Base-by-base conservation (phyloP, 2,113 vertebrate species). In the Carollia perspicillata region DNA sequence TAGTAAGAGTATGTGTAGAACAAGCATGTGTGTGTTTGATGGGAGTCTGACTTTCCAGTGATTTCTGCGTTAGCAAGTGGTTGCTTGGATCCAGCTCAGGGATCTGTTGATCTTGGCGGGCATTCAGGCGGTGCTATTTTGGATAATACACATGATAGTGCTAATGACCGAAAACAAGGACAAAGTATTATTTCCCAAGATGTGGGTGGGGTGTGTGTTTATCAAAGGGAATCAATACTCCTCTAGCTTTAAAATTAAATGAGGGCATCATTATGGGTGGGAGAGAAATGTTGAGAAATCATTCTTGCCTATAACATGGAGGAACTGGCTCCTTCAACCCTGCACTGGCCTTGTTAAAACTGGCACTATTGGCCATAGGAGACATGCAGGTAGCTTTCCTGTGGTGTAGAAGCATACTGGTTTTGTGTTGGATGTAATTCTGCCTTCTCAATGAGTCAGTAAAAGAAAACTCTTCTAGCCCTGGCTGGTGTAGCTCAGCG, bases 211-310 rank as follows among this genome's bases (percentile, higher is more conserved):
- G 33, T 28, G 23, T 53, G 2, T 87, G 49, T 83, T 68, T 92
- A 74, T 35, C 69, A 55, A 66, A 42, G 12, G 30, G n/a, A 80
- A 69, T 80, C n/a, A 44, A 26, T 74, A 53, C 40, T 53, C 16
- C 42, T 44, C 53, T 79, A 30, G 53, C 53, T 84, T 88, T 79
- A 40, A 84, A 93, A 88, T 90, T 68, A 94, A 95, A 58, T 44
- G 75, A 90, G 33, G 42, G 10, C 51, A 77, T 53, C 20, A 11
- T 35, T 79, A 30, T 55, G 2, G 80, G 26, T 74, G 65, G 51
- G 47, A 75, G 53, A 86, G 80, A n/a, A 74, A 42, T 84, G 35
- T 7, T 26, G 55, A 49, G 16, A 42, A 40, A 23, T 68, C 26
- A 2, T 65, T 65, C 89, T 75, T 65, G 23, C 30, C 30, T 81